A percentile compares a stretch with the other conserved stretches of the same genome.
Conservation (phyloP, 2,797 vertebrate genomes). For the Psittacula derbiana region DNA sequence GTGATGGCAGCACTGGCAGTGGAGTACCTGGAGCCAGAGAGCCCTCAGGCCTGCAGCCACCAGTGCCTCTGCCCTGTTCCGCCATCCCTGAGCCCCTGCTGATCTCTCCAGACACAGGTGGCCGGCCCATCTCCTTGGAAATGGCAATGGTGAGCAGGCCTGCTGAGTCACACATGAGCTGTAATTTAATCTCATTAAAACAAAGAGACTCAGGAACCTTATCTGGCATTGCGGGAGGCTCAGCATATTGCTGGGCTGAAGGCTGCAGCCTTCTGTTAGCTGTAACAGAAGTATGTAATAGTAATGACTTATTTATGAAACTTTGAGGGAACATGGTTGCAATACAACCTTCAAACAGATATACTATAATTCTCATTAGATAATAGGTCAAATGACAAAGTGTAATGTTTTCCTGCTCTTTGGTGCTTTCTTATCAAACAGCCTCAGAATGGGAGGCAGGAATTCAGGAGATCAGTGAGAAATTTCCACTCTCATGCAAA, state of each 20-base stretch:
- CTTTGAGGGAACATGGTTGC: background rate
- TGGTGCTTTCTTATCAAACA: background rate
- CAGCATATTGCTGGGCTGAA: background rate
- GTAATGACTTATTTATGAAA: constrained; percentile 60
- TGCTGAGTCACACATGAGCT: constrained; percentile 68
- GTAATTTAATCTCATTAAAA: constrained; percentile 63
- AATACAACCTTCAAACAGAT: background rate
- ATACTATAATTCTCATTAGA: background rate
- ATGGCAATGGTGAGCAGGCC: constrained; percentile 78
- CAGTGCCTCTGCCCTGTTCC: background rate
- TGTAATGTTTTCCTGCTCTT: rapidly evolving
- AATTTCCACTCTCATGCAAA: background rate
- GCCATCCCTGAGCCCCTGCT: constrained; percentile 65
- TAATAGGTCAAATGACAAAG: background rate
- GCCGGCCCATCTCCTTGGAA: constrained; percentile 76
- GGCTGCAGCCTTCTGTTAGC: background rate
- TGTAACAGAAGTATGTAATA: background rate
- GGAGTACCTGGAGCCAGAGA: constrained; percentile 1
- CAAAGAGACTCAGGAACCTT: constrained; percentile 3
- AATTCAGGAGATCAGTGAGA: background rate
- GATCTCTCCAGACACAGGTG: constrained; percentile 55
- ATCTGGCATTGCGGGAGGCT: background rate
- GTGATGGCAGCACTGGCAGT: background rate
- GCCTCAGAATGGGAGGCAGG: background rate
- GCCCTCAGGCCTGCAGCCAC: rapidly evolving